Evolutionary conservation across 2,888 invertebrate genomes (phyloP), one percentile per base, ranked within the genome.

Genomic region (Neuroscelio doddi): DNA sequence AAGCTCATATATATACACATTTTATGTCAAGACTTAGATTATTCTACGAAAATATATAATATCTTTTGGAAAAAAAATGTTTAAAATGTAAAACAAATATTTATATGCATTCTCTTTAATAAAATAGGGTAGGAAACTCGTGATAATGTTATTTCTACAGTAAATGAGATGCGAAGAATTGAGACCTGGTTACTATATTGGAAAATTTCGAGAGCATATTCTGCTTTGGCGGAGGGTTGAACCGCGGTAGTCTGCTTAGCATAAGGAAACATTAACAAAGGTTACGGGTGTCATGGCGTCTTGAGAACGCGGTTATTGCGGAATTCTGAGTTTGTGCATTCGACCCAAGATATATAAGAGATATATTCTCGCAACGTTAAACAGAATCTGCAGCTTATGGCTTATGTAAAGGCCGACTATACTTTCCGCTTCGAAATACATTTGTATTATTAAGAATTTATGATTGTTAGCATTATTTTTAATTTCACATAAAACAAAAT

Each of bases 221-320:
- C 38, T 26, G 16, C 39, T 30, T 46, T 29, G 45, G 42, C 27
- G 9, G 16, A 12, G 39, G 39, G 44, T 27, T 44, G 44, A 52
- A 44, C 2, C 36, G 7, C 30, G 34, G 29, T 44, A 34, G 50
- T 51, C 45, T 46, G 58, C 39, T 51, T 58, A 58, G 39, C 21
- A 38, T 46, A 38, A 58, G 51, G 58, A 45, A 58, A 51, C 51
- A 57, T 57, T 57, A 57, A 57, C 49, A 49, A 49, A 57, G 49
- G 58, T 58, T 57, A 51, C 45, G 38, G 51, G 45, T 51, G 51
- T 45, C 58, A 32, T 30, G 50, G 38, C 44, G 39, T 51, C 58
- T 50, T 45, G 50, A 58, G n/a, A 50, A 38, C 45, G 38, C 45
- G 50, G 45, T 50, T 58, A 58, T 51, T 58, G 58, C 50, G 44